Evolutionary conservation across 2,888 invertebrate genomes (phyloP), one percentile per base, ranked within the genome.

Genomic region (Diloba caeruleocephala): DNA sequence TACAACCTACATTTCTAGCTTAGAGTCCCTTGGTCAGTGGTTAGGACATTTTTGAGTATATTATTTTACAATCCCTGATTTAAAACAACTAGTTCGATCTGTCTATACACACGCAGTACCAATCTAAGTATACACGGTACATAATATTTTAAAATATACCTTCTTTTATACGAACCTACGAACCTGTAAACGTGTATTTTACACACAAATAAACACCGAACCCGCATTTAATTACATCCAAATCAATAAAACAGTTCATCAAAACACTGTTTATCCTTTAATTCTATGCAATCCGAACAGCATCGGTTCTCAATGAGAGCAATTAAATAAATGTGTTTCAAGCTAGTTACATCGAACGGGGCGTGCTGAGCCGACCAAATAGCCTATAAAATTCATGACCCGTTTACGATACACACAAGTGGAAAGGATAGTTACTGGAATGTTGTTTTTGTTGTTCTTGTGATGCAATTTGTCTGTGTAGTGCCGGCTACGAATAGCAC

Each of bases 261-360:
- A 67, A 67, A 72, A 67, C 38, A 57, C 41, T 50, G 48, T 54
- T 62, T 51, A 49, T 63, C 54, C 53, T 45, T 54, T 58, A 57
- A 64, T 57, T 58, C 48, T 63, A 60, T 62, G 55, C 68, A 64
- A 55, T 64, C 54, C 61, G 59, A 78, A 78, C 62, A 66, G 57
- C 73, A 79, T 77, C 64, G 76, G 64, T 61, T 66, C 67, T 60
- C 74, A 77, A 79, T 75, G 76, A 71, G 64, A 74, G 64, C 76
- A 84, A 84, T 84, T 81, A 83, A 79, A 84, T 83, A 79, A 84
- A 84, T 78, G 81, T 76, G 77, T 74, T 78, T 49, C 61, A 45
- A 73, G 71, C 74, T 76, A 74, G 76, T 73, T 72, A 78, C 76
- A 56, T 48, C 56, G 69, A 63, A 56, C 65, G 73, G 60, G 34